phyloP scores from a whole-genome alignment of 2,888 invertebrate species.

The Chymomyza procnemis region DNA sequence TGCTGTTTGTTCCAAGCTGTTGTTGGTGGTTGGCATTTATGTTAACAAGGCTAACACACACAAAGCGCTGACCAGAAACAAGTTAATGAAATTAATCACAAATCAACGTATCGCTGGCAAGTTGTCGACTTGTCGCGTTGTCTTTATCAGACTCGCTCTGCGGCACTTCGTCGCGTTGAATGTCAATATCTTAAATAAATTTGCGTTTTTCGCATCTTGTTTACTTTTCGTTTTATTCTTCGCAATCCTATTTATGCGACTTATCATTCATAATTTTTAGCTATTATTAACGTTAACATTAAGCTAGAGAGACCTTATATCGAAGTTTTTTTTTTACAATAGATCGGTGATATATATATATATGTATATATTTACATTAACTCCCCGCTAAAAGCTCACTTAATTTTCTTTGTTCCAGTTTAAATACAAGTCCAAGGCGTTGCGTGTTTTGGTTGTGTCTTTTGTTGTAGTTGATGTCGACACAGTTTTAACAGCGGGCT shows the following conservation, averaged over 20 bases:
- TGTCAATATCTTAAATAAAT: slow-evolving; percentile 23
- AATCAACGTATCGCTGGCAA: slow-evolving; percentile 23
- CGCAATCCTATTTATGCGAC: slow-evolving; percentile 48
- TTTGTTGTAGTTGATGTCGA: slow-evolving; percentile 23
- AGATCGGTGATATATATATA: not conserved
- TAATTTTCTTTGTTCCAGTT: slow-evolving; percentile 28
- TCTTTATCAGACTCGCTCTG: slow-evolving; percentile 31
- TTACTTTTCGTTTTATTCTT: slow-evolving; percentile 52
- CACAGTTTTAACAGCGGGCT: slow-evolving; percentile 4
- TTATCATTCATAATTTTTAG: slow-evolving; percentile 51
- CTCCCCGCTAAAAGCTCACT: not conserved
- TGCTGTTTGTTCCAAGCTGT: not conserved
- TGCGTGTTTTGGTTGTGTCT: slow-evolving; percentile 8
- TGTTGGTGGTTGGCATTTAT: slow-evolving; percentile 24
- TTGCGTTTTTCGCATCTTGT: slow-evolving; percentile 36
- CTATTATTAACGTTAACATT: slow-evolving; percentile 47
- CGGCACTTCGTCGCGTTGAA: slow-evolving; percentile 24
- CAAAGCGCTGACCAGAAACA: slow-evolving; percentile 46
- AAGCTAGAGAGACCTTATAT: slow-evolving; percentile 37
- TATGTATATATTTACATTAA: not conserved
- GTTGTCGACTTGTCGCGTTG: slow-evolving; percentile 37
- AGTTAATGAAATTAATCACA: slow-evolving; percentile 62
- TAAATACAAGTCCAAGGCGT: slow-evolving; percentile 27
- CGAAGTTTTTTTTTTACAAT: slow-evolving; percentile 49
- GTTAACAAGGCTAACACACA: slow-evolving; percentile 53